Conservation (phyloP, 2,888 invertebrate genomes). For the Lasioglossum malachurum region DNA sequence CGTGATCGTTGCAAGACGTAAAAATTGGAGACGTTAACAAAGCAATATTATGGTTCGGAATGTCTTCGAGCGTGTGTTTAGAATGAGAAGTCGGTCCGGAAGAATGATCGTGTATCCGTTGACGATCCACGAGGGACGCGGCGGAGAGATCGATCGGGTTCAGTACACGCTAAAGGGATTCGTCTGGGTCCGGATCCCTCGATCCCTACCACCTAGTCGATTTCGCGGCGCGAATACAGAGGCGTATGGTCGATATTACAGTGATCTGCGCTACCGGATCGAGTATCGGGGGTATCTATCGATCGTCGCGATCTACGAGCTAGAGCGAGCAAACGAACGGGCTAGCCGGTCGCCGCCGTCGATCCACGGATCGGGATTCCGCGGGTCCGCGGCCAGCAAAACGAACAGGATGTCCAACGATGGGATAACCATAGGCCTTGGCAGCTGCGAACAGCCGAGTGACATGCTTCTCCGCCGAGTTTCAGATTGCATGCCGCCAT, state of each 20-base stretch:
- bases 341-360: slow-evolving; percentile 47
- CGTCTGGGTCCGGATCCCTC: slow-evolving; percentile 25
- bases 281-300: slow-evolving; percentile 59
- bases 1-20: not conserved
- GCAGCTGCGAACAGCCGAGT: slow-evolving; percentile 80
- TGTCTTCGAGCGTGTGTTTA: not conserved
- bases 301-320: slow-evolving; percentile 67
- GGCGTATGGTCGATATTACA: slow-evolving; percentile 69
- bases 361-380: slow-evolving; percentile 68
- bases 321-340: slow-evolving; percentile 20
- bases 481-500: slow-evolving; percentile 75
- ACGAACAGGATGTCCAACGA: slow-evolving; percentile 62
- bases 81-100: not conserved
- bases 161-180: slow-evolving; percentile 41
- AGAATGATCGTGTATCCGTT: not conserved
- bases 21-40: not conserved
- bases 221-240: slow-evolving; percentile 34
- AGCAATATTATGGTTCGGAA: too few species aligned
- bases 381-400: slow-evolving; percentile 61
- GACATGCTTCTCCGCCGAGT: slow-evolving; percentile 78
- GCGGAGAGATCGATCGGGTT: slow-evolving; percentile 38
- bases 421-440: slow-evolving; percentile 78
- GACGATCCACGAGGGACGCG: not conserved
- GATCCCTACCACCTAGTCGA: slow-evolving; percentile 6
- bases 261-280: slow-evolving; percentile 72